phyloP scores from a whole-genome alignment of 2,888 invertebrate genomes.

The Hipparchia semele region DNA sequence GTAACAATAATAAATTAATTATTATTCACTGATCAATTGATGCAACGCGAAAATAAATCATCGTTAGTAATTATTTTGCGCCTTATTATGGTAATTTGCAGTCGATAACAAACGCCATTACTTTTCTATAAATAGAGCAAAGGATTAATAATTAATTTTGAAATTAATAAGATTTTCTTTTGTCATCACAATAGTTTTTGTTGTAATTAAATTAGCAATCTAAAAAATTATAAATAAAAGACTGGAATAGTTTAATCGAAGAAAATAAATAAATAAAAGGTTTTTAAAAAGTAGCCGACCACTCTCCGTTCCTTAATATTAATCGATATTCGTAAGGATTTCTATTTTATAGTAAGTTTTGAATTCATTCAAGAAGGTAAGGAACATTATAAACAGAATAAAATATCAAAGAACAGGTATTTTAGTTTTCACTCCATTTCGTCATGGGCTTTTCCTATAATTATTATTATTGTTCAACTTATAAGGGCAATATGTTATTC shows the following conservation, averaged over 20 bases:
- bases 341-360: background rate
- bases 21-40: background rate
- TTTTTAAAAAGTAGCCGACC: too few species aligned
- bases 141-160: conserved; percentile 5
- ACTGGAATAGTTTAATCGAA: too few species aligned
- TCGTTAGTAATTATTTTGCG: conserved; percentile 10
- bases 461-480: too few species aligned
- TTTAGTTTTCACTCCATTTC: background rate
- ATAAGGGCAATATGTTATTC: background rate
- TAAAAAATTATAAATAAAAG: background rate
- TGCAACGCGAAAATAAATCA: background rate
- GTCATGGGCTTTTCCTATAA: background rate
- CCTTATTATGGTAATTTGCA: conserved; percentile 21
- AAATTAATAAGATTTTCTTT: conserved; percentile 1
- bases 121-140: conserved; percentile 23
- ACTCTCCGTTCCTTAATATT: too few species aligned
- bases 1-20: conserved; percentile 7
- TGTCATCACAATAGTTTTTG: background rate
- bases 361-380: background rate
- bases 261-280: too few species aligned
- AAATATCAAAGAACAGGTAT: background rate
- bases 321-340: too few species aligned
- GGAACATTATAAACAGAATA: background rate
- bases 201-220: background rate
- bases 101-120: conserved; percentile 10